A percentile compares a stretch with the other conserved stretches of the same genome.
Evolutionary conservation across 2,797 vertebrate species (phyloP).

Genomic region (Halcyon badia): DNA sequence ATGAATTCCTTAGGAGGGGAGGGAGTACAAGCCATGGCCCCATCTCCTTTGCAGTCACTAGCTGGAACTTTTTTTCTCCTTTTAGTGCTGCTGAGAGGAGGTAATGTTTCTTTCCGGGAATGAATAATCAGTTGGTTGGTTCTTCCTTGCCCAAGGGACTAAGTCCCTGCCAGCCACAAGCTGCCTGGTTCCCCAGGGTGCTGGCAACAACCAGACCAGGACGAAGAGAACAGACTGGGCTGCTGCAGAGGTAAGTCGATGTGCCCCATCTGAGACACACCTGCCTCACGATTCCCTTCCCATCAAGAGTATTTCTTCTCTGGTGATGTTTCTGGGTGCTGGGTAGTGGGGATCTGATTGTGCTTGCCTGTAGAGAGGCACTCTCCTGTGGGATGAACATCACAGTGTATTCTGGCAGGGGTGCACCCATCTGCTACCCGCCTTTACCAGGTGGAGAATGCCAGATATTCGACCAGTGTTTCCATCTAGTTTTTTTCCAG

Average conservation of each 20-base stretch:
- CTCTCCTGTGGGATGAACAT: neutral
- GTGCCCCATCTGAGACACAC: neutral
- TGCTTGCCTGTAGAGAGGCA: neutral
- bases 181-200: neutral
- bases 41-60: neutral
- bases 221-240: fast-evolving
- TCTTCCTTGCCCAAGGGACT: neutral
- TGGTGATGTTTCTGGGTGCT: neutral
- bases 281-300: neutral
- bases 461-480: neutral
- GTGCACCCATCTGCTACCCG: neutral
- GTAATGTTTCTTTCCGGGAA: neutral
- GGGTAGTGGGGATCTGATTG: neutral
- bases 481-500: neutral
- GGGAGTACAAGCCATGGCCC: fast-evolving
- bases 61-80: neutral
- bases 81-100: neutral
- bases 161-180: neutral
- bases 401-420: neutral
- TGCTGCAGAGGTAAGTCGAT: neutral
- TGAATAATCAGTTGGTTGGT: neutral
- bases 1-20: neutral
- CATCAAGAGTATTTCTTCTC: neutral
- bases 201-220: neutral
- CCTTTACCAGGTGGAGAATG: neutral